Base-by-base conservation (phyloP, 2,888 invertebrate genomes). In the Myopa testacea region DNA sequence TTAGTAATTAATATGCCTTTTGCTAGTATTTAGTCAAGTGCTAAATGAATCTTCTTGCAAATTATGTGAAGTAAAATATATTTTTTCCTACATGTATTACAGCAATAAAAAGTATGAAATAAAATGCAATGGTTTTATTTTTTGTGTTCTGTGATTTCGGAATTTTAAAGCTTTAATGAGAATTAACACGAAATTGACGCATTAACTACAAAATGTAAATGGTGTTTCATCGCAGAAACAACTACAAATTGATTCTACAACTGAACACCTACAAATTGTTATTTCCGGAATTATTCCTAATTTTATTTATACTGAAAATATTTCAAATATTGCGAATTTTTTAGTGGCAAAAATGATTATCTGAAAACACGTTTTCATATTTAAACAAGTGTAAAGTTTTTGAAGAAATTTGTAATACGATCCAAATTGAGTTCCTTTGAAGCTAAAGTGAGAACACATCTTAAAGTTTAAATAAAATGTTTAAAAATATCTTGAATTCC, bases 71-170 rank as follows among this genome's bases (percentile, higher is more conserved):
- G 2, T 10, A 45, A 45, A 45, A 10, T 45, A 6, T 45, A 45
- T 45, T 6, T 26, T 26, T 26, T 16, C 58, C 40, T 69, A 69
- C 19, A 75, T 16, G 19, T 19, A 75, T 37, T 69, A 12, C 34
- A 75, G 37, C 38, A 75, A 69, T 60, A 69, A 50, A 63, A 60
- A 67, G 67, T 75, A 69, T 69, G 26, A 68, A 75, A 75, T 75
- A 75, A 75, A 75, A 75, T 75, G 75, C 75, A 75, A 40, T 40
- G 50, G 34, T 63, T 63, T 58, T 19, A 40, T 69, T 68, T 75
- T 60, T 60, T 50, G 67, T 68, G 34, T 75, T 68, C 14, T 45
- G 38, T 6, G 12, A 68, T 45, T 60, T 69, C 14, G 26, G 34
- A 60, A 69, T 68, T 68, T 75, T 62, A 68, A 60, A 69, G 45